phyloP scores from a whole-genome alignment of 2,797 vertebrate genomes.

The Halcyon chelicuti region DNA sequence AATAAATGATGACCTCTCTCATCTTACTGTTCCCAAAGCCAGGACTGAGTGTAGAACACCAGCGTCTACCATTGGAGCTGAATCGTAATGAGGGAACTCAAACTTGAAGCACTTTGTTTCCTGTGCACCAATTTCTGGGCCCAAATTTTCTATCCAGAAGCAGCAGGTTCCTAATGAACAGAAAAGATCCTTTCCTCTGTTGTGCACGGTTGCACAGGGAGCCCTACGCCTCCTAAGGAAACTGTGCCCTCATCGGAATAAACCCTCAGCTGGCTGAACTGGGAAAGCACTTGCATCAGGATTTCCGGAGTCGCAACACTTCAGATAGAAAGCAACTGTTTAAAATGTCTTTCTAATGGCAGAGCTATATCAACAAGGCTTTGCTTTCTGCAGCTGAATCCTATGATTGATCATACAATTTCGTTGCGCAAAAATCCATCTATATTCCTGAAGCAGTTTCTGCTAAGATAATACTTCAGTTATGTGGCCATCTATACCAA shows the following conservation, averaged over 20 bases:
- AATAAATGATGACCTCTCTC: not conserved
- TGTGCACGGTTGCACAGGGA: not conserved
- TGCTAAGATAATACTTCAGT: conserved; percentile 46
- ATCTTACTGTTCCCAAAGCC: not conserved
- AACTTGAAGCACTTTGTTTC: not conserved
- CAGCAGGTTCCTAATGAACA: not conserved
- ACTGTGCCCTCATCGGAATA: not conserved
- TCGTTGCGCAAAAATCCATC: not conserved
- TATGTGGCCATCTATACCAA: conserved; percentile 33
- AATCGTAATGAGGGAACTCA: not conserved
- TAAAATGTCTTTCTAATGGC: not conserved
- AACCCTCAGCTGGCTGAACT: not conserved
- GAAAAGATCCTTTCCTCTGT: not conserved
- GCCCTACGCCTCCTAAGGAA: not conserved
- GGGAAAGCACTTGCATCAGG: not conserved
- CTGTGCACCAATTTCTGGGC: not conserved
- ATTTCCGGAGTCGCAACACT: not conserved
- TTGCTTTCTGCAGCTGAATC: not conserved
- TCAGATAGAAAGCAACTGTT: not conserved
- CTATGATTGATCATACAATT: conserved; percentile 33
- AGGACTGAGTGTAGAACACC: not conserved
- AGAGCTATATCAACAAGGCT: conserved; percentile 17
- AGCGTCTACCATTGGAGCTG: not conserved
- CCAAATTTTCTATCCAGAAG: not conserved
- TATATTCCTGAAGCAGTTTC: conserved; percentile 13